A percentile compares a stretch with the other conserved stretches of the same genome.
Conservation (phyloP, 2,113 vertebrate species). For the Tursiops truncatus region DNA sequence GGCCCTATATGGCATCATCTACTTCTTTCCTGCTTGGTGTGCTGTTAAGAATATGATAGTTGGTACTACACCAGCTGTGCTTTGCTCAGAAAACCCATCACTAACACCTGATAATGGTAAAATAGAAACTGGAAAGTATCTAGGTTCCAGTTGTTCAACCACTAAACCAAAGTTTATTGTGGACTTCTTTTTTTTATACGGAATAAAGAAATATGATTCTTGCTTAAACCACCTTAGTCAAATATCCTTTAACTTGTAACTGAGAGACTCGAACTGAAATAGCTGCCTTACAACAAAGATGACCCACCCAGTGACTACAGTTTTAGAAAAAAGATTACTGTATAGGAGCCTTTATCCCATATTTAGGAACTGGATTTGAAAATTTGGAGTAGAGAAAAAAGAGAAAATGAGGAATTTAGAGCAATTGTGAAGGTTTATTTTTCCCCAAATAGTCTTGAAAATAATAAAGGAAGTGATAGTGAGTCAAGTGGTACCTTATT, state of each 20-base stretch:
- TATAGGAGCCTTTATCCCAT: neutral
- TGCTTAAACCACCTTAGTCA: neutral
- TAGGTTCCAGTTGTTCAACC: neutral
- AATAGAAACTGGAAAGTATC: neutral
- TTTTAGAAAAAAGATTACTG: neutral
- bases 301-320: neutral
- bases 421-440: neutral
- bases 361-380: neutral
- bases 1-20: neutral
- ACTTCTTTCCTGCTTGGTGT: neutral
- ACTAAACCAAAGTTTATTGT: neutral
- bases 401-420: neutral
- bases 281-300: neutral
- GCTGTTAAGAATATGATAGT: neutral
- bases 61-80: neutral
- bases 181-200: neutral
- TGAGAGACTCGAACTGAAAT: neutral
- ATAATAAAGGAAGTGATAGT: neutral
- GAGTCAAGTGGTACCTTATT: neutral
- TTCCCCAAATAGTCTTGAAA: neutral
- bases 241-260: neutral
- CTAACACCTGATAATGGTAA: neutral
- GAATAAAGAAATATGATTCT: neutral
- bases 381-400: neutral
- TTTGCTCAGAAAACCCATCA: neutral